Conservation (phyloP, 2,888 invertebrate genomes). For the Caenorhabditis angaria region DNA sequence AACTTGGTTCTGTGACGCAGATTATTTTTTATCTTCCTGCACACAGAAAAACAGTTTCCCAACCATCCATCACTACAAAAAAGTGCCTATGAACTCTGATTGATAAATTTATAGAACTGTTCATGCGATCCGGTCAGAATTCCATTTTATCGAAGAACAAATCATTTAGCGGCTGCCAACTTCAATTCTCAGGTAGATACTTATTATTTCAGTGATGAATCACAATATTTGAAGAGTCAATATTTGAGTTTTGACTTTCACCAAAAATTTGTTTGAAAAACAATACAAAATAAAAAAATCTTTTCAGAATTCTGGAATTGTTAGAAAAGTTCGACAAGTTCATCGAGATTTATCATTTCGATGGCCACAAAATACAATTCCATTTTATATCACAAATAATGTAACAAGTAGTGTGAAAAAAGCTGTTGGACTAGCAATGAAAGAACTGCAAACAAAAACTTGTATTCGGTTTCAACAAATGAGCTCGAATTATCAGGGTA, state of each 20-base stretch:
- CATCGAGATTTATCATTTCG: slow-evolving; percentile 43
- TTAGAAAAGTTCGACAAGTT: slow-evolving; percentile 42
- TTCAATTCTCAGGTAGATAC: not conserved
- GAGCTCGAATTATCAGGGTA: not conserved
- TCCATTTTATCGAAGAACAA: not conserved
- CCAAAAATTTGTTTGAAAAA: slow-evolving; percentile 1
- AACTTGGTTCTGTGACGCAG: no score
- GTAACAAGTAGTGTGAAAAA: slow-evolving; percentile 33
- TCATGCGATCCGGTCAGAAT: no score
- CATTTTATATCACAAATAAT: slow-evolving; percentile 35
- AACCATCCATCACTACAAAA: no score
- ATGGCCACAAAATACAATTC: slow-evolving; percentile 40
- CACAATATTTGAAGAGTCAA: not conserved
- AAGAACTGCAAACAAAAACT: slow-evolving; percentile 24
- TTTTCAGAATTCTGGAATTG: slow-evolving; percentile 11
- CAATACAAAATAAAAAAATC: slow-evolving; percentile 16
- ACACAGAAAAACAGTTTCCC: no score
- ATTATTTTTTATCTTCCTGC: no score
- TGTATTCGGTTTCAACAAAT: slow-evolving; percentile 30
- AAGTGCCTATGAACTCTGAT: no score
- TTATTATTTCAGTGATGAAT: not conserved
- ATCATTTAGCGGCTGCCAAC: not conserved
- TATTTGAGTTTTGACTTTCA: not conserved
- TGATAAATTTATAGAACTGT: no score
- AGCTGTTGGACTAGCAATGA: slow-evolving; percentile 35